phyloP scores from a whole-genome alignment of 2,797 vertebrate species.

The Myotis daubentonii region DNA sequence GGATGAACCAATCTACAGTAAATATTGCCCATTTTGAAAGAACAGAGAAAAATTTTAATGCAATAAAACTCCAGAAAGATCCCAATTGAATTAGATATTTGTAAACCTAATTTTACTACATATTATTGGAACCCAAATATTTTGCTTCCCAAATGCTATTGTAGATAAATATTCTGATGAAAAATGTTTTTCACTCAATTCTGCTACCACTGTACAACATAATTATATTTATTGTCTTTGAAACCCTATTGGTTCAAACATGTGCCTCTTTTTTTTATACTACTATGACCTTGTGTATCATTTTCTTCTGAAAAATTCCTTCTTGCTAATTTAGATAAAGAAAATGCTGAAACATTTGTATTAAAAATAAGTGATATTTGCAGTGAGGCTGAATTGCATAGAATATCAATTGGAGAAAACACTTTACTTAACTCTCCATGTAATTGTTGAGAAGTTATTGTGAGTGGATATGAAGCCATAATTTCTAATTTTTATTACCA shows the following conservation, averaged over 20 bases:
- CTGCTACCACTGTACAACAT: not conserved
- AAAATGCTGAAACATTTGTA: not conserved
- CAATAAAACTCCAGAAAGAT: slow-evolving; percentile 21
- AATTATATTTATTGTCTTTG: slow-evolving; percentile 1
- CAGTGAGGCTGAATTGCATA: not conserved
- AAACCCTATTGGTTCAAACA: not conserved
- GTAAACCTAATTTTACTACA: not conserved
- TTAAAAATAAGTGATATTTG: slow-evolving; percentile 11
- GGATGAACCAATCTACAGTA: not conserved
- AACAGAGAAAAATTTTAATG: slow-evolving; percentile 12
- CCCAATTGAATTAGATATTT: slow-evolving; percentile 7
- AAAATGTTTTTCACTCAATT: not conserved
- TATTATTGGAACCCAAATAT: not conserved
- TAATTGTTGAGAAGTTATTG: slow-evolving; percentile 3
- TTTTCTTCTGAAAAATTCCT: slow-evolving; percentile 36
- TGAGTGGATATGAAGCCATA: not conserved
- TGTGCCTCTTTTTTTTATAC: not conserved
- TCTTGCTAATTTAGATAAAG: not conserved
- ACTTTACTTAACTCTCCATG: not conserved
- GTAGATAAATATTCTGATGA: not conserved
- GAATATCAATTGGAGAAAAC: not conserved
- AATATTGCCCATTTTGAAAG: not conserved
- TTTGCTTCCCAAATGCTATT: slow-evolving; percentile 6
- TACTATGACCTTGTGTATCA: not conserved
- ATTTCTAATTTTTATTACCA: slow-evolving; percentile 44